Percentiles rank a stretch among this genome's conserved stretches.
Evolutionary conservation across 1,140 invertebrate species (phyloP).

Genomic region (Pseudachorutes palmiensis): DNA sequence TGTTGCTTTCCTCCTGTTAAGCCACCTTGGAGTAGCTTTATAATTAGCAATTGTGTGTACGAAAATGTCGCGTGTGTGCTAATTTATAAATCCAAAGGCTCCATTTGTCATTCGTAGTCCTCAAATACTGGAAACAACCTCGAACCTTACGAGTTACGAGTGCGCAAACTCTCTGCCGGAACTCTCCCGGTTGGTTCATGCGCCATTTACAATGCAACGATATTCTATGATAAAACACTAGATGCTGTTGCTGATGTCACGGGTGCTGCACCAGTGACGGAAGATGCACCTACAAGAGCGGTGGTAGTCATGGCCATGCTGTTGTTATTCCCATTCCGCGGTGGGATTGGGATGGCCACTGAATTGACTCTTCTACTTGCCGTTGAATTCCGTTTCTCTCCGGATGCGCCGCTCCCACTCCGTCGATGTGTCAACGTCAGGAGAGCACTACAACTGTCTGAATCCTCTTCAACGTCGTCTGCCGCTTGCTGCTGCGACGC

Average conservation of each 20-base stretch:
- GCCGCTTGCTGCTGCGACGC: neutral
- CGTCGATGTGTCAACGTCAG: conserved; percentile 12
- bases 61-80: too few species aligned
- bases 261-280: neutral
- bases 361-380: neutral
- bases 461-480: conserved; percentile 27
- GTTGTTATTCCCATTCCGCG: conserved; percentile 36
- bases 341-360: conserved; percentile 18
- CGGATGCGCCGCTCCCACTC: neutral
- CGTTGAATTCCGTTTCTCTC: neutral
- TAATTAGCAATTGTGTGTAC: too few species aligned
- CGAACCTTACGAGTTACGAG: too few species aligned
- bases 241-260: neutral
- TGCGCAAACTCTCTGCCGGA: too few species aligned
- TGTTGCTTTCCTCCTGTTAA: too few species aligned
- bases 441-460: conserved; percentile 28
- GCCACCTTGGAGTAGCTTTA: too few species aligned
- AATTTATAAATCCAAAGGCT: too few species aligned
- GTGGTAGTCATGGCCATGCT: conserved; percentile 1
- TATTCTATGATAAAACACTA: conserved; percentile 10
- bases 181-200: too few species aligned
- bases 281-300: conserved; percentile 2
- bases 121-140: too few species aligned
- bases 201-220: too few species aligned
- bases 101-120: too few species aligned